A percentile compares a stretch with the other conserved stretches of the same genome.
phyloP scores from a whole-genome alignment of 2,797 vertebrate species.

The Streptopelia turtur region DNA sequence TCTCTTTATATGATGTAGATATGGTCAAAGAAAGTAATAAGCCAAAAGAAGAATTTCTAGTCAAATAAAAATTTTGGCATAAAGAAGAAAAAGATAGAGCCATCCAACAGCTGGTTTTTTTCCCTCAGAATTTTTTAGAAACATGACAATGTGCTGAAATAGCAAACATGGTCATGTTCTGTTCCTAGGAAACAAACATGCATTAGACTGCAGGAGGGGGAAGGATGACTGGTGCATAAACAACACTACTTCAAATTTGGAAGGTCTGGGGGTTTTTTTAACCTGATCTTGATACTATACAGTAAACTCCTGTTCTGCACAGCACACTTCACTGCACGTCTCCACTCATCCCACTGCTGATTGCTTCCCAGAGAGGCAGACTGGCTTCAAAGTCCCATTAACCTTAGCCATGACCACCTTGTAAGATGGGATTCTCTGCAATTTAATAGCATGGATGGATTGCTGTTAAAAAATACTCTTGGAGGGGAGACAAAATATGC shows the following conservation, averaged over 20 bases:
- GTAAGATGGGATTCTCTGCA: background rate
- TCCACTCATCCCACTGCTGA: background rate
- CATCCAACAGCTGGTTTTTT: background rate
- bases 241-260: background rate
- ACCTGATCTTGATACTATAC: background rate
- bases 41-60: background rate
- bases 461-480: background rate
- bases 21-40: background rate
- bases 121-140: background rate
- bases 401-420: background rate
- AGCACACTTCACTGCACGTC: background rate
- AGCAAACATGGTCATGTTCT: background rate
- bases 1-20: background rate
- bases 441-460: background rate
- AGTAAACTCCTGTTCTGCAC: background rate
- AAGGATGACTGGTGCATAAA: background rate
- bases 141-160: background rate
- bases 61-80: conserved; percentile 8
- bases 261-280: background rate
- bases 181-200: background rate
- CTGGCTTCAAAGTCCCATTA: background rate
- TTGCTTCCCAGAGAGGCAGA: background rate
- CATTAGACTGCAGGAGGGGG: background rate
- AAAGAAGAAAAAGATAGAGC: background rate
- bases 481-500: background rate